Evolutionary conservation across 2,797 vertebrate genomes (phyloP), one percentile per base, ranked within the genome.

Genomic region (Craterocephalus amniculus): DNA sequence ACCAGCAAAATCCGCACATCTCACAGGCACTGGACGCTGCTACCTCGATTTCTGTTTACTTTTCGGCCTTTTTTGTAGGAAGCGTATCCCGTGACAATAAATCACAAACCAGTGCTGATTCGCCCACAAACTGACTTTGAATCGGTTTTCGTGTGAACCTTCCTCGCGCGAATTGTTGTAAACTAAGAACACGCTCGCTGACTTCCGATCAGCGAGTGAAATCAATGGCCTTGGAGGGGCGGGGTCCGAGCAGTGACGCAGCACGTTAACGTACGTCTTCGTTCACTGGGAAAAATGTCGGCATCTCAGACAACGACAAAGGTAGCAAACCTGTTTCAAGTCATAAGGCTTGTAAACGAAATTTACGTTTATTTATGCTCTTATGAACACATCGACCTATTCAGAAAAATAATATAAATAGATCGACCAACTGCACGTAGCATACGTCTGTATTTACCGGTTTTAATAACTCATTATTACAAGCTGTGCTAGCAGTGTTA

Each of bases 231-330:
- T 10, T n/a, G 0, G 0, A 12, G 72, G 73, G 87, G 90, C 76
- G 86, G 58, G 45, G 35, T 54, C 36, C 0, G 0, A 0, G 0
- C 0, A 1, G 1, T 88, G 83, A 85, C 78, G 85, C 26, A 6
- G 10, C 20, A 88, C 90, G 89, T 75, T 61, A 36, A 52, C 3
- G 0, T 62, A 78, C 83, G 76, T 80, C 0, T 35, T 58, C 56
- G 74, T 66, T 69, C 84, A 35, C 56, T 64, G 80, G 72, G 81
- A 91, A 93, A 91, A 88, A 93, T 93, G 91, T 92, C 91, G 90
- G 90, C 87, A 18, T 75, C 87, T 10, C 91, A 91, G 78, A 73
- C 80, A 72, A 84, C 90, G 81, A 90, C 87, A 88, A 93, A 92
- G 92, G 92, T 93, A 92, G 70, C 45, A 52, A 79, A 58, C 18